Conservation (phyloP, 1,140 invertebrate genomes). For the Nephotettix cincticeps region DNA sequence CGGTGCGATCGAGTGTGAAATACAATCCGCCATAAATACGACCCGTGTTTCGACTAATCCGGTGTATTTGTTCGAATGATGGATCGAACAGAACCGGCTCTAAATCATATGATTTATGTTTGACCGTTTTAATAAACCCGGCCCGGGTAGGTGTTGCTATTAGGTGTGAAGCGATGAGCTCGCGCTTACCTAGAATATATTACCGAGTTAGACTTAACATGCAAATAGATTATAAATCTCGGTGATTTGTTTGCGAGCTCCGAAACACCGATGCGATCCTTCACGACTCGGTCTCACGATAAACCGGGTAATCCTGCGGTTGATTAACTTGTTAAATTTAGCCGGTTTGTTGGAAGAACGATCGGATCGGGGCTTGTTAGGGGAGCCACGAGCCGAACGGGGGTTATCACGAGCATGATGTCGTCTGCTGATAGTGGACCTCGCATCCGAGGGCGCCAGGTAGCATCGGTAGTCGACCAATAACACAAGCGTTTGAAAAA, state of each 20-base stretch:
- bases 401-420: background rate
- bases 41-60: slow-evolving; percentile 7
- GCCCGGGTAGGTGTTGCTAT: slow-evolving; percentile 1
- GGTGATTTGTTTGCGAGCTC: slow-evolving; percentile 9
- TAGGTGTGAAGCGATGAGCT: slow-evolving; percentile 3
- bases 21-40: slow-evolving; percentile 6
- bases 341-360: slow-evolving; percentile 9
- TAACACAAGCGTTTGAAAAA: too few species aligned
- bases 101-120: slow-evolving; percentile 11
- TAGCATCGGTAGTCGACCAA: too few species aligned
- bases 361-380: background rate
- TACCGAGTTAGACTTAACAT: slow-evolving; percentile 4
- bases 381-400: background rate
- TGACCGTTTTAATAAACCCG: background rate
- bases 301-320: background rate
- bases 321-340: slow-evolving; percentile 13
- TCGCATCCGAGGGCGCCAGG: too few species aligned
- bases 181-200: background rate
- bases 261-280: background rate
- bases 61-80: slow-evolving; percentile 6
- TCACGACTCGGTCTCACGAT: background rate
- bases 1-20: background rate
- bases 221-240: slow-evolving; percentile 12
- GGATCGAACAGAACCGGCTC: background rate
- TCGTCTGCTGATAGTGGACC: slow-evolving; percentile 6